Base-by-base conservation (phyloP, 53 echinoderm and acorn worm genomes). In the Crossaster papposus region DNA sequence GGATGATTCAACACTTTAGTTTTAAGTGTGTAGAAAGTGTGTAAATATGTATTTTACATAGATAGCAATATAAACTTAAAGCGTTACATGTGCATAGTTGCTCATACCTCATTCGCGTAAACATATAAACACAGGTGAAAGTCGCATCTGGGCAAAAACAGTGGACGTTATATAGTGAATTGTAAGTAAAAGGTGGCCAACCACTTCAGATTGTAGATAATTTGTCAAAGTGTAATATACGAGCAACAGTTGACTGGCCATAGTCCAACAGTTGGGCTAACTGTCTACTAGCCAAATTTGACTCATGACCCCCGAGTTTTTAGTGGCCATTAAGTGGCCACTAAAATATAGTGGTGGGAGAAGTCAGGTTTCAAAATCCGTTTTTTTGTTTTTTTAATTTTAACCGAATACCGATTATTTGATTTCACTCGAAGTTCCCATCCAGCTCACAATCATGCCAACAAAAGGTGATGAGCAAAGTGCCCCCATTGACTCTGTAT, bases 1-100 rank as follows among this genome's bases (percentile, higher is more conserved):
- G n/a, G n/a, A n/a, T n/a, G n/a, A n/a, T n/a, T n/a, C n/a, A n/a
- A n/a, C n/a, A n/a, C n/a, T n/a, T n/a, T n/a, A n/a, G n/a, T n/a
- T n/a, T n/a, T n/a, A n/a, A n/a, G n/a, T n/a, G n/a, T n/a, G 28
- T 26, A 68, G 77, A 62, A 18, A 3, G 34, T 64, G 55, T 87
- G 87, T 87, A 87, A 30, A 87, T 87, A 87, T 87, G 76, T 87
- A 87, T 87, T 58, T 76, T 37, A 87, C 44, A 85, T 85, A 33
- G 51, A 65, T 54, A 87, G 77, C 31, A 77, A 36, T 87, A 87
- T 87, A 26, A 34, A 32, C 54, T 14, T 68, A 34, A 72, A 51
- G 31, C 70, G 52, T 50, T 30, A 58, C 23, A 2, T 65, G 68
- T 82, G 37, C 65, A 36, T 36, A 34, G 6, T 82, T 34, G 36